Base-by-base conservation (phyloP, 2,113 vertebrate species). In the Arizona elegans region DNA sequence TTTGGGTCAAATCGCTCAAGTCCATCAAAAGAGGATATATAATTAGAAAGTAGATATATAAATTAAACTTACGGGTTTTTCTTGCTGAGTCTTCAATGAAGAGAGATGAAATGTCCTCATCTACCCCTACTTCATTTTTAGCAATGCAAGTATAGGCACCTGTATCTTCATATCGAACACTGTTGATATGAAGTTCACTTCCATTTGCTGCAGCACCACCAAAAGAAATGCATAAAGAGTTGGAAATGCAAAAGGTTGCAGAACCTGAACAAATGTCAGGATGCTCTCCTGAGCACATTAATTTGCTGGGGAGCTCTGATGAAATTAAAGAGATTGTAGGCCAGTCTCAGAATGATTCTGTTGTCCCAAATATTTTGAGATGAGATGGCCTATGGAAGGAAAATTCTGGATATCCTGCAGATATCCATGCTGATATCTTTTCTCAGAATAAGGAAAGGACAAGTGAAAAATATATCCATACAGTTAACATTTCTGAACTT, bases 141-240 rank as follows among this genome's bases (percentile, higher is more conserved):
- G 99, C 99, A 62, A 99, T 99, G 98, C 99, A 99, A 86, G 99
- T 99, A 86, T 99, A 99, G 3, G 99, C 99, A 3, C 99, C 99
- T 0, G 99, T 99, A 97, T 99, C 99, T 95, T 99, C 99, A 5
- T 99, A 99, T 0, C 99, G 98, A 8, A 99, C 99, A 0, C 98
- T 99, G 85, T 97, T 93, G 91, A 99, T 99, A 52, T 98, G 98
- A 23, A 99, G 98, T 90, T 99, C 99, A 2, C 98, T 99, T 38
- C 98, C 98, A 0, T 99, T 99, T 23, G 99, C 99, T 99, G 96
- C 5, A 94, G 96, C 58, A 95, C 87, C 96, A 96, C 58, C 94
- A 89, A 70, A 52, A 97, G 59, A 95, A 88, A 94, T 58, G 88
- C 95, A 90, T 38, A 29, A 95, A 88, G 4, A 24, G 91, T 3